Percentiles rank a stretch among this genome's conserved stretches.
Conservation (phyloP, 2,888 invertebrate genomes). For the Tethea ocularis region DNA sequence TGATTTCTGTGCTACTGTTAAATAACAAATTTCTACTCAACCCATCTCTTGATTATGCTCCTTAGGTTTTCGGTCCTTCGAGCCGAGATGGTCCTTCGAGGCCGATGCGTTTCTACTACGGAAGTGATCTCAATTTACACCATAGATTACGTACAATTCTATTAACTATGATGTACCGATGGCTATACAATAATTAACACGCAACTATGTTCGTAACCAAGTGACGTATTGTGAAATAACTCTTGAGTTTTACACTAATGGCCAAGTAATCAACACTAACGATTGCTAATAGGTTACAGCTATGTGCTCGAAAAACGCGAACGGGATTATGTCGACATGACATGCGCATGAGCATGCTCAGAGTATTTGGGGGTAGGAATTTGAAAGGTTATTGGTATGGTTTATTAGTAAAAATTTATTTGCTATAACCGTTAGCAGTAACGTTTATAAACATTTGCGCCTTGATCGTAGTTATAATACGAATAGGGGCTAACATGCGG, state of each 20-base stretch:
- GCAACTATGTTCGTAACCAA: conserved; percentile 16
- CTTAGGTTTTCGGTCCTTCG: too few species aligned
- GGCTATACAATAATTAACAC: conserved; percentile 30
- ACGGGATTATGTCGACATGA: conserved; percentile 22
- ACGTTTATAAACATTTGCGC: not conserved
- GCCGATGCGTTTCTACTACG: not conserved
- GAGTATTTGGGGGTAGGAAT: conserved; percentile 7
- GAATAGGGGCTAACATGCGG: conserved; percentile 29
- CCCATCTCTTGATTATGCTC: too few species aligned
- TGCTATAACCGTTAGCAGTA: not conserved
- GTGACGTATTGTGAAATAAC: conserved; percentile 25
- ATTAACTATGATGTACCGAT: conserved; percentile 23
- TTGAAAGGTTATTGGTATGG: not conserved
- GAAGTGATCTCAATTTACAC: not conserved
- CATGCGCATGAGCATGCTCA: conserved; percentile 9
- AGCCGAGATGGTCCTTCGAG: not conserved
- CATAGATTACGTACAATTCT: not conserved
- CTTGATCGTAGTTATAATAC: conserved; percentile 2
- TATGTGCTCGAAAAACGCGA: conserved; percentile 14
- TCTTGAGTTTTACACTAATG: conserved; percentile 15
- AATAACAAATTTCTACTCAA: too few species aligned
- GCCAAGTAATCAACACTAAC: conserved; percentile 17
- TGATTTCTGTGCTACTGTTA: too few species aligned
- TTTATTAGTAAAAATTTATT: too few species aligned
- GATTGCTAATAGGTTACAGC: conserved; percentile 20